Evolutionary conservation across 2,113 vertebrate genomes (phyloP).

Genomic region (Cephalopterus ornatus): DNA sequence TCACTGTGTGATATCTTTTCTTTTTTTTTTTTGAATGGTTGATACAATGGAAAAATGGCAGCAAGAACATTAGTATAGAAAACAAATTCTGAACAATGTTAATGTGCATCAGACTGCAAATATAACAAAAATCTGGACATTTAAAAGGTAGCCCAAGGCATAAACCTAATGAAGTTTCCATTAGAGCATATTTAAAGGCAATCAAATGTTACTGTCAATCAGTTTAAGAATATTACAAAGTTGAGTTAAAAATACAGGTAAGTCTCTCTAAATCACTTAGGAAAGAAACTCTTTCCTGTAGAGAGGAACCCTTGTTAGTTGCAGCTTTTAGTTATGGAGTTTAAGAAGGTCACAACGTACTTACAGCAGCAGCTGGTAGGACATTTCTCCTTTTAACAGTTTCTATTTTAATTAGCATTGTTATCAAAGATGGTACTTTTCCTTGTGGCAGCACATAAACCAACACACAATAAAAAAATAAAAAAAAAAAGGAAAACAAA

Average conservation of each 20-base stretch:
- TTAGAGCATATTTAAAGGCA: neutral
- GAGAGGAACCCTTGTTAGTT: neutral
- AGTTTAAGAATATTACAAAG: neutral
- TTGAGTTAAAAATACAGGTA: neutral
- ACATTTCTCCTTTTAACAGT: neutral
- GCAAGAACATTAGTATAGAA: neutral
- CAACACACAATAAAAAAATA: neutral
- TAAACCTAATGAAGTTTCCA: neutral
- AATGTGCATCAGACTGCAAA: neutral
- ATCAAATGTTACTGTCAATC: neutral
- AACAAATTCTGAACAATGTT: neutral
- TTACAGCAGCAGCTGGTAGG: neutral
- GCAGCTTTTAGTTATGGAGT: neutral
- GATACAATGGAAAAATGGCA: neutral
- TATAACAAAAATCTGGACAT: neutral
- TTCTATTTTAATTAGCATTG: neutral
- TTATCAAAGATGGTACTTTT: neutral
- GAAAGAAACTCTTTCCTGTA: neutral
- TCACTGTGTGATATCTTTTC: neutral
- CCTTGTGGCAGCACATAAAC: neutral
- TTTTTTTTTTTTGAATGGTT: neutral
- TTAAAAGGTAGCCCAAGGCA: conserved; percentile 7
- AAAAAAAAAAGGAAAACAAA: neutral
- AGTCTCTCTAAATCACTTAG: neutral
- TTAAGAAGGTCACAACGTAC: neutral